Percentiles rank a stretch among this genome's conserved stretches.
Conservation (phyloP, 2,797 vertebrate genomes). For the Oophaga sylvatica region DNA sequence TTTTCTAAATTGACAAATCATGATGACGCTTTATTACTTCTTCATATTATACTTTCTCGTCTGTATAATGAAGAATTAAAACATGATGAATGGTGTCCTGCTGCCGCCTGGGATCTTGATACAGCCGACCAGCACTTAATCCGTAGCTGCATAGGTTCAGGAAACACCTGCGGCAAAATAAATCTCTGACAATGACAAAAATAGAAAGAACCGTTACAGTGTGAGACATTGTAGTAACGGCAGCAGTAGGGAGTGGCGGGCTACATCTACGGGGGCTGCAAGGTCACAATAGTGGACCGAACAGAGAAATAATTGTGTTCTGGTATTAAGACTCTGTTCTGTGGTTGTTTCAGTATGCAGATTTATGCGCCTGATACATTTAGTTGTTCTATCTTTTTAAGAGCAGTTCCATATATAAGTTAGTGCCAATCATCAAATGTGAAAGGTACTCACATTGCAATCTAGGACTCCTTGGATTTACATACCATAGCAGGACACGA, state of each 20-base stretch:
- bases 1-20: too few relatives aligned
- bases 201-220: constrained; percentile 11
- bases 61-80: neutral
- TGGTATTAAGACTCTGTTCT: neutral
- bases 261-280: neutral
- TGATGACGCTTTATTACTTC: neutral
- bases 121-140: neutral
- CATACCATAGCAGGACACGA: too few relatives aligned
- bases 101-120: neutral
- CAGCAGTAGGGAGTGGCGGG: neutral
- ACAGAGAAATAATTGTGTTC: neutral
- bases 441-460: too few relatives aligned
- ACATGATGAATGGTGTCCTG: neutral
- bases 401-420: too few relatives aligned
- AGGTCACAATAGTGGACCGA: neutral
- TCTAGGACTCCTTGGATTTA: too few relatives aligned
- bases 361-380: neutral
- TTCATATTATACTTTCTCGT: neutral
- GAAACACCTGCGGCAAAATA: neutral
- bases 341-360: neutral
- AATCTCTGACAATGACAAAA: neutral
- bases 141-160: neutral
- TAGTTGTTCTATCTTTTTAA: neutral
- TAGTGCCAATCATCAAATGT: too few relatives aligned
- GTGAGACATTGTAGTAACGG: neutral